A percentile compares a stretch with the other conserved stretches of the same genome.
Evolutionary conservation across 2,888 invertebrate species (phyloP).

Genomic region (Monochamus alternatus): DNA sequence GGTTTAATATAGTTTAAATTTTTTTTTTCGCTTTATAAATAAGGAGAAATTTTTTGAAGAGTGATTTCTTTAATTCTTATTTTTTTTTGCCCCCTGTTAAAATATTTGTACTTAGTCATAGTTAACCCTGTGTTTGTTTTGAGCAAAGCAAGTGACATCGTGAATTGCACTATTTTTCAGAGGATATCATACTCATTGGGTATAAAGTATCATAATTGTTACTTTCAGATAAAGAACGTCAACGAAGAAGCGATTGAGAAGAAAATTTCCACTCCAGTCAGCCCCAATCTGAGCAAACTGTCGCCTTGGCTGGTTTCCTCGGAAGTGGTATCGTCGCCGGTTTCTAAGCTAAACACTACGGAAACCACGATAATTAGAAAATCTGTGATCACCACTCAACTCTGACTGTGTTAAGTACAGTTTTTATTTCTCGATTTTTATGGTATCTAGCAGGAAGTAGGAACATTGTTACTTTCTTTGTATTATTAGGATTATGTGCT

Average conservation of each 20-base stretch:
- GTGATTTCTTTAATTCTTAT: no score
- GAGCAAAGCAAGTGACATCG: no score
- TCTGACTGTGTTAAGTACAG: conserved; percentile 70
- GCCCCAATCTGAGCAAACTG: conserved; percentile 78
- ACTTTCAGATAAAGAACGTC: conserved; percentile 72
- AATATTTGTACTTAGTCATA: no score
- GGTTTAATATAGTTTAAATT: no score
- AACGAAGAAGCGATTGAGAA: conserved; percentile 46
- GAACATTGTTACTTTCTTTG: neutral
- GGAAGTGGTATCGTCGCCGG: conserved; percentile 77
- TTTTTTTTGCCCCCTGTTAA: no score
- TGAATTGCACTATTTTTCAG: no score
- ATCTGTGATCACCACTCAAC: conserved; percentile 90
- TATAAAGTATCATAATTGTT: neutral
- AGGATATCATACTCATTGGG: no score
- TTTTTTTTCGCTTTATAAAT: no score
- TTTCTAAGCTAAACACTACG: conserved; percentile 76
- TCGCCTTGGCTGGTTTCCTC: conserved; percentile 89
- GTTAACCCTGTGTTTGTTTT: no score
- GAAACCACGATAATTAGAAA: conserved; percentile 83
- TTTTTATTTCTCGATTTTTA: neutral
- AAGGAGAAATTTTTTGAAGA: no score
- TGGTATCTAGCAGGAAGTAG: neutral
- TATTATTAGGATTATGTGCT: neutral
- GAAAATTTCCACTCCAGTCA: conserved; percentile 71